These are phyloP conservation scores for Agapostemon virescens DNA, from an alignment of 2,888 invertebrate genomes.

Conservation along the genomic window DNA sequence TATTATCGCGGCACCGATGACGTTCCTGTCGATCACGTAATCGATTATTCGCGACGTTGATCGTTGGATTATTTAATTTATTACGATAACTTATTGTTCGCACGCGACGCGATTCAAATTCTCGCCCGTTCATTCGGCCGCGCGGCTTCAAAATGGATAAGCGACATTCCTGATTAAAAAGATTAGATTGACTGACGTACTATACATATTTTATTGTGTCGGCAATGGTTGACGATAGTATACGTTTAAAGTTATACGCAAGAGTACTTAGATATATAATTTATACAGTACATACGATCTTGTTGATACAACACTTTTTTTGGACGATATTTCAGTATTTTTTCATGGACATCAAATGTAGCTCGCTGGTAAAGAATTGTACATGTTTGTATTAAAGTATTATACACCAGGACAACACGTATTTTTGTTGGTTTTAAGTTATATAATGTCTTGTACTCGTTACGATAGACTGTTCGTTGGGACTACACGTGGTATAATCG, in stretches of 20 bases:
- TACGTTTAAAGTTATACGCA: constrained; percentile 6
- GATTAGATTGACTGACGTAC: constrained; percentile 1
- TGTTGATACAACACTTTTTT: constrained; percentile 9
- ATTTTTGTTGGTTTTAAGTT: constrained; percentile 39
- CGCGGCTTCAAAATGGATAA: background rate
- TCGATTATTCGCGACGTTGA: background rate
- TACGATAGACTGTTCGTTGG: constrained; percentile 27
- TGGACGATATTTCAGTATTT: constrained; percentile 8
- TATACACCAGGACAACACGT: constrained; percentile 20
- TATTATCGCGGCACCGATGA: background rate
- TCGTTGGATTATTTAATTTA: background rate
- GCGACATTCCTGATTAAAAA: constrained; percentile 16
- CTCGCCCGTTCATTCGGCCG: background rate
- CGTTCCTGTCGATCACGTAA: background rate
- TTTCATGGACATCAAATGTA: constrained; percentile 7
- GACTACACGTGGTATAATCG: constrained; percentile 22
- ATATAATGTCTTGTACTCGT: constrained; percentile 22
- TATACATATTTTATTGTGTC: constrained; percentile 15
- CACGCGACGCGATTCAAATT: background rate
- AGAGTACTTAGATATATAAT: constrained; percentile 2
- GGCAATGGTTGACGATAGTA: background rate
- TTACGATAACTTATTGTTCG: background rate
- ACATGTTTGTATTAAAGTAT: constrained; percentile 20
- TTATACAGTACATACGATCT: constrained; percentile 8
- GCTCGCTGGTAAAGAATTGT: constrained; percentile 19